Evolutionary conservation across 2,113 vertebrate species (phyloP), one percentile per base, ranked within the genome.

Genomic region (Ciconia boyciana): DNA sequence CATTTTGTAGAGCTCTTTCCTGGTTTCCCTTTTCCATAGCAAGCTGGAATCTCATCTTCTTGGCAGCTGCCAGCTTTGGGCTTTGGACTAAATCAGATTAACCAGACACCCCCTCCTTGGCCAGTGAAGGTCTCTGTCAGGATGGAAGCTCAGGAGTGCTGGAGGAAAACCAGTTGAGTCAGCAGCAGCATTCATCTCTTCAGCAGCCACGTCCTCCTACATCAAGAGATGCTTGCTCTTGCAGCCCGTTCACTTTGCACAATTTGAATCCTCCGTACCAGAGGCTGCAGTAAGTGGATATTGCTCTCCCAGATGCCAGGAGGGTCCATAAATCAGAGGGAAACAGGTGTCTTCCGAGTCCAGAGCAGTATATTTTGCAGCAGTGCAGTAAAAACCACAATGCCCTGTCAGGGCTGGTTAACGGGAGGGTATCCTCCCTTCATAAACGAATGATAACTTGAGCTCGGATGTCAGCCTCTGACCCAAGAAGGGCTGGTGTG

Each of bases 271-370:
- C 58, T 79, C 68, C 7, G 0, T 71, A 32, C 91, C 85, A 72
- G 77, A 69, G 64, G 34, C 81, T 89, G 64, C 82, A 93, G 54
- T 66, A 86, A 94, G 55, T 54, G 84, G 74, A 90, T 93, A 80
- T 70, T 79, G 21, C 83, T 97, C 54, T 81, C 34, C 69, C 83
- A 60, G 61, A 84, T 96, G 78, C 92, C 80, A 79, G 76, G 94
- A 86, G 44, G 21, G 21, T 83, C 79, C 80, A 88, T 97, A 95
- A 96, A 97, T 97, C 95, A 93, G 49, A 86, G 41, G 18, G 26
- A 89, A 97, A 41, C 96, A 96, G 96, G 97, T 96, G 94, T 86
- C 92, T 95, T 96, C 94, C 68, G 51, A 94, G 70, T 83, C 57
- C 65, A 41, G 54, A 72, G 66, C 65, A 34, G 76, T 96, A 74